Conservation (phyloP, 2,888 invertebrate species). For the Hirudinaria manillensis region DNA sequence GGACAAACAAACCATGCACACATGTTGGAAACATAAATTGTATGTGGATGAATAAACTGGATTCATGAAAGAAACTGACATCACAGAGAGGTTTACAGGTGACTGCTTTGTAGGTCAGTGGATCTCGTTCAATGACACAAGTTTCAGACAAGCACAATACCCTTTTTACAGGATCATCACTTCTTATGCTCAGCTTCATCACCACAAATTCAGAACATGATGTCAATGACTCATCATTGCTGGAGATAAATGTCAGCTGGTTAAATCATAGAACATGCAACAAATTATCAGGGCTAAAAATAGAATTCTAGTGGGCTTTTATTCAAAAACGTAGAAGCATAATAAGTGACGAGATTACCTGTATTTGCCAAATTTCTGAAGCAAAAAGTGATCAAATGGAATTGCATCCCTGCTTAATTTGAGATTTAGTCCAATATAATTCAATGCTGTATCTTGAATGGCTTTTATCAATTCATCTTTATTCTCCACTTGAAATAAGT, state of each 20-base stretch:
- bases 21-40: background rate
- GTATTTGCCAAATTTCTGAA: conserved; percentile 83
- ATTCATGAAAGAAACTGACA: conserved; percentile 48
- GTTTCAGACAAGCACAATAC: conserved; percentile 89
- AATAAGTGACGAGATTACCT: conserved; percentile 63
- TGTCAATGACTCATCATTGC: conserved; percentile 88
- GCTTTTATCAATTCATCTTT: conserved; percentile 80
- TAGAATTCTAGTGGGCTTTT: background rate
- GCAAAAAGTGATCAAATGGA: conserved; percentile 76
- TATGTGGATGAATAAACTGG: background rate
- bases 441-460: conserved; percentile 73
- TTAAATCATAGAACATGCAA: background rate
- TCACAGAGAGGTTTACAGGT: conserved; percentile 64
- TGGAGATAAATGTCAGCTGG: conserved; percentile 54
- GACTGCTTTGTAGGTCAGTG: conserved; percentile 87
- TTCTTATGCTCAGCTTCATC: conserved; percentile 71
- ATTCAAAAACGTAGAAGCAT: too few species aligned
- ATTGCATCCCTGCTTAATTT: conserved; percentile 77
- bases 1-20: too few species aligned
- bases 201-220: conserved; percentile 93
- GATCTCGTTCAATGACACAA: conserved; percentile 90
- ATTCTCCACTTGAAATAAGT: conserved; percentile 79
- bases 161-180: conserved; percentile 71
- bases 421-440: conserved; percentile 74
- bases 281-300: background rate